Evolutionary conservation across 2,113 vertebrate genomes (phyloP), one percentile per base, ranked within the genome.

Genomic region (Colistium nudipinnis): DNA sequence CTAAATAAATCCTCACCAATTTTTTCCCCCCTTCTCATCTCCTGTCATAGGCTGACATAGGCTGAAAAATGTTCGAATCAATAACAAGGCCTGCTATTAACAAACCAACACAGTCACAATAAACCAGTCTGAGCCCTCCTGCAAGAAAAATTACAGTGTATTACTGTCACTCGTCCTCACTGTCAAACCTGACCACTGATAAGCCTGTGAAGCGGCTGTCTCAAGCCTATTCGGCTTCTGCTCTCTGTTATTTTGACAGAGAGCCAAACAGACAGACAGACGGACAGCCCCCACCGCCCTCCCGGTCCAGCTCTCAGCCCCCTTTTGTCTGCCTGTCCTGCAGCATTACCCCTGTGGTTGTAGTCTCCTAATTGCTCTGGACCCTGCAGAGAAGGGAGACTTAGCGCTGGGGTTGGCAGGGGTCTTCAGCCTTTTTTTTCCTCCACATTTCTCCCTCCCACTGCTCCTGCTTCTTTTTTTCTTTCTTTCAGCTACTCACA

Each of bases 291-390:
- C 66, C 74, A 49, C 83, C 81, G 36, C 79, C 68, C 82, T 74
- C 67, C 61, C 30, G 62, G 77, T 70, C 78, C 82, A 28, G 35
- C 64, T 70, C 59, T 67, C 78, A 55, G 80, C 78, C 79, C 55
- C 62, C 78, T 90, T 89, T 93, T 93, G 90, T 93, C 77, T 82
- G 88, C 81, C 82, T 91, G 88, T 90, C 89, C 78, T 44, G 72
- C 71, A 91, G 86, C 85, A 90, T 92, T 90, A 91, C 81, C 79
- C 79, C 82, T 78, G 64, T 81, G 80, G 85, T 85, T 85, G 85
- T 83, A 80, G 82, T 65, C 75, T 81, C 84, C 88, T 91, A 94
- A 93, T 92, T 93, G 90, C 84, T 90, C 72, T 62, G 80, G 74
- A 87, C 74, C 82, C 90, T 69, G 84, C 80, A 70, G 87, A 79